Evolutionary conservation across 2,888 invertebrate species (phyloP), one percentile per base, ranked within the genome.

Genomic region (Oligia latruncula): DNA sequence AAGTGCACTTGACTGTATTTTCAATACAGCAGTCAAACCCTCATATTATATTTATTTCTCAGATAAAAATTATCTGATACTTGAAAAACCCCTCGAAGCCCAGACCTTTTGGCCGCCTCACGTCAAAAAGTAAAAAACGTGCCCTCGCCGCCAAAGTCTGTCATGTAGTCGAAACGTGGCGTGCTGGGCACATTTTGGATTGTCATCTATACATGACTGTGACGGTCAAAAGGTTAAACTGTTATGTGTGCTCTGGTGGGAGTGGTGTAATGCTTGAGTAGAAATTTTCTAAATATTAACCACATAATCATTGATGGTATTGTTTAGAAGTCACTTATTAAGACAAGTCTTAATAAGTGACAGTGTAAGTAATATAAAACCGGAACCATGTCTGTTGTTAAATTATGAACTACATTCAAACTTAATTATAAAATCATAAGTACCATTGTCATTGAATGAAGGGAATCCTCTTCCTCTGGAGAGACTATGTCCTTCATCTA

Each of bases 401-500:
- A 1, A 71, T 20, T n/a, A n/a, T 6, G 40, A 55, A 17, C 35
- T 49, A 13, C 8, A 60, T 20, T 17, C 5, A 40, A 49, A 2
- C 5, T 0, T 46, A 6, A 60, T n/a, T 5, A 35, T 67, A 64
- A 58, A 23, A 46, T 67, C 0, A n/a, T 60, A 43, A 78, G 83
- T 93, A 95, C 94, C 94, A 88, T 95, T 93, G 78, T 95, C 92
- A 85, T 94, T 91, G 76, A 96, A 96, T 46, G 97, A 95, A 49
- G 93, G 92, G 81, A 97, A 97, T 8, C 97, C 97, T 88, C 97
- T 93, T 52, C 97, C 97, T 66, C 94, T 92, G 1, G 97, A 95
- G 66, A 97, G 93, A 86, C 96, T 97, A 89, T 96, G 97, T 1
- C 97, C 97, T 77, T 96, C 95, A 87, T 97, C 97, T 65, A 97